Conservation (phyloP, 2,888 invertebrate genomes). For the Phengaris alcon region DNA sequence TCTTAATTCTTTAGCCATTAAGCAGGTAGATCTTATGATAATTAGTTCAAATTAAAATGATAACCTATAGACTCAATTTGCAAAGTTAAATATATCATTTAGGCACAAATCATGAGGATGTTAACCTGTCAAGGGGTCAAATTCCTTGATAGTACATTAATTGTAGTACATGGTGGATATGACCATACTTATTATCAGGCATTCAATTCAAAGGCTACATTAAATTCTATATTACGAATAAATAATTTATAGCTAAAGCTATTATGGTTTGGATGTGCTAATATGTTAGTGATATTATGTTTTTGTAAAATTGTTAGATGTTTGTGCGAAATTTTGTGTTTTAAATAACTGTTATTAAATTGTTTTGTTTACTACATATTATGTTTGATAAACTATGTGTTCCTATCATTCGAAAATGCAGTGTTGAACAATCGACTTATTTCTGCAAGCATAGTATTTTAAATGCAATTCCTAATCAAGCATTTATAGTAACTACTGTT, state of each 20-base stretch:
- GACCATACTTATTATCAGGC: conserved; percentile 18
- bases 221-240: neutral
- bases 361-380: neutral
- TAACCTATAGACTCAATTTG: no score
- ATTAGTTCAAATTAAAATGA: neutral
- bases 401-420: neutral
- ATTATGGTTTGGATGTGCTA: conserved; percentile 5
- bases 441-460: conserved; percentile 28
- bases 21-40: neutral
- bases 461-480: conserved; percentile 44
- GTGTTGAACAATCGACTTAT: neutral
- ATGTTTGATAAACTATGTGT: neutral
- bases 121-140: neutral
- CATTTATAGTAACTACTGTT: conserved; percentile 34
- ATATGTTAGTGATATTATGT: neutral
- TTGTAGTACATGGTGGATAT: conserved; percentile 17
- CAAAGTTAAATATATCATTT: no score
- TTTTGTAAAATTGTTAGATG: conserved; percentile 1
- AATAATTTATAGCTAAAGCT: conserved; percentile 7
- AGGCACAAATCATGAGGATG: neutral
- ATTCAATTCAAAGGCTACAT: conserved; percentile 24
- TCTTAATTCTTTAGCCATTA: neutral
- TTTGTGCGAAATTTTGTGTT: conserved; percentile 17
- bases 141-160: neutral
- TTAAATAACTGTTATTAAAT: conserved; percentile 24